A percentile compares a stretch with the other conserved stretches of the same genome.
phyloP scores from a whole-genome alignment of 1,140 invertebrate species.

The Andricus grossulariae region DNA sequence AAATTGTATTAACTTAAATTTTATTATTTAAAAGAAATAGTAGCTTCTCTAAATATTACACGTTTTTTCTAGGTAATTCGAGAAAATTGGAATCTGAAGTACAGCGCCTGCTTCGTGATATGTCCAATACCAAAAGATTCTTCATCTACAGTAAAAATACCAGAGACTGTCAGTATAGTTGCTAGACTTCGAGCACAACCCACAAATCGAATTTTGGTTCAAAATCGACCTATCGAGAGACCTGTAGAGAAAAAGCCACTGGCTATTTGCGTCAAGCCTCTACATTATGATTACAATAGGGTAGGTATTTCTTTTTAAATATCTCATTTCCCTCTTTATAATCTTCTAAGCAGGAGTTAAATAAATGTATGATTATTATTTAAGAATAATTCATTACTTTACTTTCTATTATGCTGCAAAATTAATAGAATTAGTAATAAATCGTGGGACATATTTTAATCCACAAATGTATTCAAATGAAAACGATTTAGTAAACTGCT shows the following conservation, averaged over 20 bases:
- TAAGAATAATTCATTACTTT: too few relatives aligned
- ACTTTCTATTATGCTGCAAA: too few relatives aligned
- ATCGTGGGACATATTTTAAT: too few relatives aligned
- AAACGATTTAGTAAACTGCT: too few relatives aligned
- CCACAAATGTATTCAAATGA: too few relatives aligned
- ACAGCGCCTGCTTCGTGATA: conserved; percentile 92
- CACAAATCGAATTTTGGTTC: conserved; percentile 79
- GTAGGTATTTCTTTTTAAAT: conserved; percentile 64
- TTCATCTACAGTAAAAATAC: conserved; percentile 64
- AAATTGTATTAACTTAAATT: background rate
- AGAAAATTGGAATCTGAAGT: conserved; percentile 96
- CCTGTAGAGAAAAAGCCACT: conserved; percentile 74
- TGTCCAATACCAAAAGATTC: conserved; percentile 82
- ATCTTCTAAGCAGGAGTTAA: too few relatives aligned
- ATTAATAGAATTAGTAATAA: too few relatives aligned
- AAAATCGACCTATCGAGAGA: conserved; percentile 74
- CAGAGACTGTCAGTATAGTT: conserved; percentile 81
- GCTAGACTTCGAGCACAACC: conserved; percentile 77
- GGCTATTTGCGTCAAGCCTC: conserved; percentile 94
- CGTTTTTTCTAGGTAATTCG: conserved; percentile 81
- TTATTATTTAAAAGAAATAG: background rate
- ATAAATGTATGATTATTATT: too few relatives aligned
- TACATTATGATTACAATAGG: conserved; percentile 92
- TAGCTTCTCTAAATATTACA: background rate
- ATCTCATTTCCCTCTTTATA: background rate